Evolutionary conservation across 2,888 invertebrate species (phyloP), one percentile per base, ranked within the genome.

Genomic region (Lithophane socia): DNA sequence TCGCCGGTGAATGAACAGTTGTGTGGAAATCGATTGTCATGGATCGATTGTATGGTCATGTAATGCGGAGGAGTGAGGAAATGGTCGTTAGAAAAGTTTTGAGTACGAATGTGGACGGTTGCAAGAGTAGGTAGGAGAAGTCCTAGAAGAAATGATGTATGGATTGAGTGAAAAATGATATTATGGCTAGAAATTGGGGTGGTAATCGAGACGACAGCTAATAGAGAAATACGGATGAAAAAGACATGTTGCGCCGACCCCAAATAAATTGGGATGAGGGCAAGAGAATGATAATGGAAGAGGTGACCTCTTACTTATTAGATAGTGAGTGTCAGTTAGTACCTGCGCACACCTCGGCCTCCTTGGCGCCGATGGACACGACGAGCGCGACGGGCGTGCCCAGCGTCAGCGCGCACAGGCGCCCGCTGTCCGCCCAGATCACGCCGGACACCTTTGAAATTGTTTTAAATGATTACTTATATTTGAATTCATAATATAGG

Each of bases 351-450:
- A 95, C 97, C 78, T 97, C 97, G 0, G 98, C 98, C 94, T 99
- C 99, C 64, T 97, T 97, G 89, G 98, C 99, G 0, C 99, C 99
- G 44, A 99, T 97, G 93, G 99, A 98, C 65, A 99, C 95, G 0
- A 99, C 98, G 5, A 99, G 97, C 37, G 98, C 98, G 72, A 98
- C 97, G 18, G 93, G 92, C 60, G 98, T 97, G 71, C 99, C 99
- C 84, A 99, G 97, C 0, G 99, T 98, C 71, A 98, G 97, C 29
- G 99, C 97, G 44, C 98, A 97, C 78, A 99, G 98, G 69, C 99
- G 97, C 93, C 99, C 99, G 18, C 98, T 97, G 68, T 99, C 99
- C 52, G 99, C 97, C 96, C 99, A 98, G 74, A 93, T 87, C 72
- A 99, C 97, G 0, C 98, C 98, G 0, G 98, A 97, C 69, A 98